Evolutionary conservation across 2,888 invertebrate genomes (phyloP), one percentile per base, ranked within the genome.

Genomic region (Cheilosia soror): DNA sequence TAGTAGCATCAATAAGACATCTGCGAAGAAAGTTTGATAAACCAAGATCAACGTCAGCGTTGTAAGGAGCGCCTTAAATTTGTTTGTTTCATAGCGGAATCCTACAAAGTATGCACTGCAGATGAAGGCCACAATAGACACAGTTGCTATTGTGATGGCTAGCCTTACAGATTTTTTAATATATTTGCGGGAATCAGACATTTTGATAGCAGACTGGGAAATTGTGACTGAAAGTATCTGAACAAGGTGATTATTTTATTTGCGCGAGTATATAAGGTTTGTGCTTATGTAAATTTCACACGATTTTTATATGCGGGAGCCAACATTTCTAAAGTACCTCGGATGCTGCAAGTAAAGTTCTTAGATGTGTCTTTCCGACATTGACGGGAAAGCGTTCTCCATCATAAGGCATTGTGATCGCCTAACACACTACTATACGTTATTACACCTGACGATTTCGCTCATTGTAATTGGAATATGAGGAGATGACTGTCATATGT

Each of bases 11-110:
- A 80, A 82, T 2, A 90, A 53, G 0, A 88, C 87, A 65, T 90
- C 91, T 4, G 79, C 87, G 13, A 90, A 0, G 0, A 90, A 53
- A 5, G 84, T 88, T 40, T 90, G 88, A 40, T 88, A 63, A 1
- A 89, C 33, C 0, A 89, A 2, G 6, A 89, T 87, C 0, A 88
- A 5, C 0, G 87, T 31, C 0, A 88, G 13, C 2, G 90, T 87
- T 4, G 89, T 31, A 7, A 90, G 0, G 20, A 90, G 79, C 5
- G 88, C 75, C 20, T 87, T 89, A 15, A 89, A 88, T 42, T 88
- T 89, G 20, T 83, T 87, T 4, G 29, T 5, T 49, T 90, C 88
- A 83, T 89, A 88, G 0, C 76, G 49, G 40, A 88, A 88, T 53
- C 90, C 90, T 62, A 9, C 58, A 4, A 25, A 3, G 25, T 29